phyloP scores from a whole-genome alignment of 2,113 vertebrate species.

The Mohoua ochrocephala region DNA sequence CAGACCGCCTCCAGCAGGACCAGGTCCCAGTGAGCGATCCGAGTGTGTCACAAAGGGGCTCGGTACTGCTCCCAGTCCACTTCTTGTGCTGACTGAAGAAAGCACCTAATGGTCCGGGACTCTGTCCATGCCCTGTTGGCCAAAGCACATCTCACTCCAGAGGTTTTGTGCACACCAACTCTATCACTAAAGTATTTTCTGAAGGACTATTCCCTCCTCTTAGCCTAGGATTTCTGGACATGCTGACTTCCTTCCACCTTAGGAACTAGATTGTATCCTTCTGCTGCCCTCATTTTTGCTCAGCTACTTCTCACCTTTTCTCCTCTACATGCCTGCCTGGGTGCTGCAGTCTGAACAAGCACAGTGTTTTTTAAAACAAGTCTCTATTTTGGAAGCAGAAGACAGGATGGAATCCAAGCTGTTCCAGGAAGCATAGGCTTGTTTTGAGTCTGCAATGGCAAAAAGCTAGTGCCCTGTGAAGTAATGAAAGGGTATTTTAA shows the following conservation, averaged over 20 bases:
- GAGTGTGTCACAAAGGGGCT: neutral
- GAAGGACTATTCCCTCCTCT: neutral
- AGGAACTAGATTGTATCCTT: neutral
- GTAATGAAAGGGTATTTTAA: neutral
- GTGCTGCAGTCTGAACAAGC: neutral
- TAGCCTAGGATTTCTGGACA: neutral
- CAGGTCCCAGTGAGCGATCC: neutral
- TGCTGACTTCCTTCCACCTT: neutral
- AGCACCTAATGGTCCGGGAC: neutral
- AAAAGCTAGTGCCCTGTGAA: neutral
- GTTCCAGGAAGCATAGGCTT: neutral
- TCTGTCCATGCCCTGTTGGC: neutral
- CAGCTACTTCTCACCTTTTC: neutral
- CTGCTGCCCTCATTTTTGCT: neutral
- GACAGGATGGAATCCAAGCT: neutral
- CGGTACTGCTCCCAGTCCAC: rapidly evolving
- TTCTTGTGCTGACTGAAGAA: neutral
- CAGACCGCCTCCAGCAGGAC: neutral
- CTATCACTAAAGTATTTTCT: neutral
- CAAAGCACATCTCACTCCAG: rapidly evolving
- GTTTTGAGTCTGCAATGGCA: neutral
- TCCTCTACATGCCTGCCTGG: neutral
- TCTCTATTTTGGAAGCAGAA: neutral
- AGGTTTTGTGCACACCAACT: neutral
- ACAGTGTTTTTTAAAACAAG: neutral